phyloP scores from a whole-genome alignment of 2,113 vertebrate species.

The Orcinus orca region DNA sequence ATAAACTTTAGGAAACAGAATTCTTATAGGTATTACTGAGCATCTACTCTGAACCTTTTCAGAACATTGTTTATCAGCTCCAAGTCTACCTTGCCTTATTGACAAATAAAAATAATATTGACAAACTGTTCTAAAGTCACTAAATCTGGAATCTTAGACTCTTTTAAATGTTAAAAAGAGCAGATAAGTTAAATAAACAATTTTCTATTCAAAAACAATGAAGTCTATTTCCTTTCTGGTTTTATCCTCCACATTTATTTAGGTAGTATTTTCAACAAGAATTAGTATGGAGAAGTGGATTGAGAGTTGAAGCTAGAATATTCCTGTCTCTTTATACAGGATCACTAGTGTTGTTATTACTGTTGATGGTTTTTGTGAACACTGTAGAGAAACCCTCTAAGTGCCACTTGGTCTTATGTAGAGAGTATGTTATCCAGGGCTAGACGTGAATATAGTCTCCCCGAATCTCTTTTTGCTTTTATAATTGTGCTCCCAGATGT shows the following conservation, averaged over 20 bases:
- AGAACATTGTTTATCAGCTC: not conserved
- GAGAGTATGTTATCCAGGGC: not conserved
- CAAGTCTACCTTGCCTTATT: not conserved
- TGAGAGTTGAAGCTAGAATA: not conserved
- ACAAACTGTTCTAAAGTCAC: not conserved
- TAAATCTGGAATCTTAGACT: not conserved
- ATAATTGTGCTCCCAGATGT: not conserved
- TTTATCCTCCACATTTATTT: not conserved
- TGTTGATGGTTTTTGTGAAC: not conserved
- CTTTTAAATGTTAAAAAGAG: slow-evolving; percentile 23
- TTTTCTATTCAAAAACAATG: not conserved
- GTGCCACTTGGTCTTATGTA: not conserved
- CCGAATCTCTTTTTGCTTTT: not conserved
- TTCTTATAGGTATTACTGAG: not conserved
- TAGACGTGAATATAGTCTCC: not conserved
- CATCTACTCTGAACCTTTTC: not conserved
- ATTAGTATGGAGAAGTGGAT: not conserved
- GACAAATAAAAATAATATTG: slow-evolving; percentile 26
- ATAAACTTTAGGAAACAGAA: not conserved
- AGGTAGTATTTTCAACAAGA: not conserved
- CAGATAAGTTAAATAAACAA: not conserved
- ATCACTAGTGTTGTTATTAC: not conserved
- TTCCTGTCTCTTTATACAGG: not conserved
- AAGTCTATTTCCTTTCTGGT: not conserved
- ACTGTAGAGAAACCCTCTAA: not conserved